These are phyloP conservation scores for Harpagoxenus sublaevis DNA, from an alignment of 2,888 invertebrate species.

Conservation along the genomic window DNA sequence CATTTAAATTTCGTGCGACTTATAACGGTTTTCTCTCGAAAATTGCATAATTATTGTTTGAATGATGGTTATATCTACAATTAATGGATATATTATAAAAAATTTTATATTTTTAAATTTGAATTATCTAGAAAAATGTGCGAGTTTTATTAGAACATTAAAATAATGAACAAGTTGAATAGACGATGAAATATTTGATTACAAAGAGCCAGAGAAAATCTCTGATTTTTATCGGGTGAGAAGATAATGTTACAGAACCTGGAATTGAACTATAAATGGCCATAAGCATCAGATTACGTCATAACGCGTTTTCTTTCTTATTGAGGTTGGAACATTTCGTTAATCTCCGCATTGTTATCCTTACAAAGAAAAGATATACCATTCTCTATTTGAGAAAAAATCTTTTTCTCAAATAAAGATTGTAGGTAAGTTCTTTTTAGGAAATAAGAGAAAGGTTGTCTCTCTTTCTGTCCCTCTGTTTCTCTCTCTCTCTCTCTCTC, in stretches of 20 bases:
- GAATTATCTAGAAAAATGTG: background rate
- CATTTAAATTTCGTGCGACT: constrained; percentile 16
- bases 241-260: constrained; percentile 40
- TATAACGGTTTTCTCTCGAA: background rate
- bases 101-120: background rate
- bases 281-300: constrained; percentile 10
- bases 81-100: background rate
- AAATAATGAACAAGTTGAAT: background rate
- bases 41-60: background rate
- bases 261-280: constrained; percentile 8
- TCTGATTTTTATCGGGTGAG: constrained; percentile 2
- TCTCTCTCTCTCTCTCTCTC: background rate
- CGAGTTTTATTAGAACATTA: background rate
- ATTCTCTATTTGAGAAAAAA: background rate
- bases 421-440: background rate
- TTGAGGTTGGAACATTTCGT: background rate
- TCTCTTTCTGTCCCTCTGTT: background rate
- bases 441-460: background rate
- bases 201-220: background rate
- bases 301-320: constrained; percentile 16
- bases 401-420: background rate
- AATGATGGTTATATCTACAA: background rate
- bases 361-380: background rate
- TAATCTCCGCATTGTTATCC: constrained; percentile 1
- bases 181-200: background rate